phyloP scores from a whole-genome alignment of 2,888 invertebrate genomes.

The Athalia cordata region DNA sequence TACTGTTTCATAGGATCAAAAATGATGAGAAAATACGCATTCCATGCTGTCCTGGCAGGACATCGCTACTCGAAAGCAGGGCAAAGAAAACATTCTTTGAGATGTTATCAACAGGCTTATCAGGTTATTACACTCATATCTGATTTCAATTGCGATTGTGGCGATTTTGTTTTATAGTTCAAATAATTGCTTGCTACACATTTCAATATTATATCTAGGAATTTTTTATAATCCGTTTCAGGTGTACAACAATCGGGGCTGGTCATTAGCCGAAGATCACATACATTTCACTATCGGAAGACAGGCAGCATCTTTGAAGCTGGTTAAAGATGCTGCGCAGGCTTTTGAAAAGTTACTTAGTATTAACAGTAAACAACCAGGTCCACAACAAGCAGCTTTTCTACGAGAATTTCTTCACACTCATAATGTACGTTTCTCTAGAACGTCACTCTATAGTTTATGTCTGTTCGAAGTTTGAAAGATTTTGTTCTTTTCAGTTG shows the following conservation, averaged over 20 bases:
- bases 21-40: constrained; percentile 94
- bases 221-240: constrained; percentile 63
- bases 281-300: constrained; percentile 96
- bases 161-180: background rate
- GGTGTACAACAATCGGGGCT: constrained; percentile 86
- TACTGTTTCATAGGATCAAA: constrained; percentile 88
- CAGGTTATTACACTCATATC: constrained; percentile 76
- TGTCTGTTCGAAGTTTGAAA: background rate
- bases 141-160: too few relatives aligned
- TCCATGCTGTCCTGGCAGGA: constrained; percentile 97
- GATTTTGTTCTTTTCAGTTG: constrained; percentile 55
- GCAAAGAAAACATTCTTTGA: constrained; percentile 92
- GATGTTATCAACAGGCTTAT: constrained; percentile 94
- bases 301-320: constrained; percentile 88
- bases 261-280: constrained; percentile 96
- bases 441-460: constrained; percentile 11
- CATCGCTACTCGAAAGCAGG: constrained; percentile 96
- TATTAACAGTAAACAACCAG: constrained; percentile 82
- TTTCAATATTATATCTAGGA: background rate
- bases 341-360: constrained; percentile 88
- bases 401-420: constrained; percentile 91
- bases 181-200: constrained; percentile 25
- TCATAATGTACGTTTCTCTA: constrained; percentile 80
- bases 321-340: constrained; percentile 80
- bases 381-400: constrained; percentile 86